Conservation (phyloP, 2,888 invertebrate species). For the Epinotia nisella region DNA sequence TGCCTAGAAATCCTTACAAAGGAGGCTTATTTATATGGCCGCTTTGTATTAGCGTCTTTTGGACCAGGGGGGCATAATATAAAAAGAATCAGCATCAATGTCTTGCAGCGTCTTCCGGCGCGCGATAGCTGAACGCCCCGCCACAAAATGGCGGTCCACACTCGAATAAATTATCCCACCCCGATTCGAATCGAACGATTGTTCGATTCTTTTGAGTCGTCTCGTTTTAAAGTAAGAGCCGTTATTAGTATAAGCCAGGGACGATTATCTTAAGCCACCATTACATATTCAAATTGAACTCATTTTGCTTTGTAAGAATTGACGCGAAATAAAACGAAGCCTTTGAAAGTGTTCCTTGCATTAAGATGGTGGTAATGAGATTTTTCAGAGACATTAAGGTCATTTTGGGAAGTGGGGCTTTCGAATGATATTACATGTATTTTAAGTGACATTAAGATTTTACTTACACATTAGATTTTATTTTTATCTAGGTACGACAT, state of each 20-base stretch:
- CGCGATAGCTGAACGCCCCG: constrained; percentile 76
- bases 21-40: constrained; percentile 82
- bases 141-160: constrained; percentile 84
- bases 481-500: not conserved
- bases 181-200: constrained; percentile 77
- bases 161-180: constrained; percentile 84
- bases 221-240: constrained; percentile 78
- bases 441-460: constrained; percentile 9
- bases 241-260: constrained; percentile 84
- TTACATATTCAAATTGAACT: constrained; percentile 85
- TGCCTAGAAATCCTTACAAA: constrained; percentile 75
- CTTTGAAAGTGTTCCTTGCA: constrained; percentile 70
- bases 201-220: constrained; percentile 84
- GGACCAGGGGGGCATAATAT: constrained; percentile 82
- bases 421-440: constrained; percentile 17
- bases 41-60: constrained; percentile 84
- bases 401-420: constrained; percentile 43
- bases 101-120: constrained; percentile 81
- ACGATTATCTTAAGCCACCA: constrained; percentile 84
- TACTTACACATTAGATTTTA: not conserved
- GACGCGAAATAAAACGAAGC: constrained; percentile 83
- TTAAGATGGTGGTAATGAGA: constrained; percentile 70
- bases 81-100: constrained; percentile 85
- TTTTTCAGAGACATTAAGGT: constrained; percentile 61
- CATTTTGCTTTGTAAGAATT: constrained; percentile 83